Conservation (phyloP, 2,888 invertebrate genomes). For the Ennomos erosarius region DNA sequence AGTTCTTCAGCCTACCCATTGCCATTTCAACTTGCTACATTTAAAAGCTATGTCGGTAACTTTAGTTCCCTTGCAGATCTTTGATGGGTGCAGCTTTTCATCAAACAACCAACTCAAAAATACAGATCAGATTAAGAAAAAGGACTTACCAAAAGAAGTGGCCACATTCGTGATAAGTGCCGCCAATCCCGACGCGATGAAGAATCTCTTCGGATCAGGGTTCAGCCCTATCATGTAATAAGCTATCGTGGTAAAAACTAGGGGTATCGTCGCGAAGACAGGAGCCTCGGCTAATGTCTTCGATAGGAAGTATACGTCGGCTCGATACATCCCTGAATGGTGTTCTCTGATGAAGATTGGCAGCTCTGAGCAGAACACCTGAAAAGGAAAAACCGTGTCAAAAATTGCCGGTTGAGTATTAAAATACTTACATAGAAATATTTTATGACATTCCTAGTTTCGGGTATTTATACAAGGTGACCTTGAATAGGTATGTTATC, state of each 20-base stretch:
- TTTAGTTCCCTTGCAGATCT: too few relatives aligned
- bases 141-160: conserved; percentile 92
- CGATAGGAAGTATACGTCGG: conserved; percentile 95
- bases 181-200: conserved; percentile 90
- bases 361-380: conserved; percentile 96
- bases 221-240: conserved; percentile 96
- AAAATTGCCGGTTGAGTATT: not conserved
- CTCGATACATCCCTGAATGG: conserved; percentile 95
- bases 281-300: conserved; percentile 96
- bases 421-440: too few relatives aligned
- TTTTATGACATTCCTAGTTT: too few relatives aligned
- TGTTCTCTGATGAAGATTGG: conserved; percentile 96
- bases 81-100: too few relatives aligned
- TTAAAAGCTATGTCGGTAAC: too few relatives aligned
- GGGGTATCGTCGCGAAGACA: conserved; percentile 92
- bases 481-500: too few relatives aligned
- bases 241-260: conserved; percentile 92
- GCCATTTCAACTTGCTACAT: too few relatives aligned
- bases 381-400: conserved; percentile 16
- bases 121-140: not conserved
- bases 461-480: too few relatives aligned
- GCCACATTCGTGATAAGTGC: conserved; percentile 95
- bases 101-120: too few relatives aligned
- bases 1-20: too few relatives aligned
- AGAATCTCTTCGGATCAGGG: conserved; percentile 88